Evolutionary conservation across 1,140 invertebrate species (phyloP).

Genomic region (Procambarus virginalis): DNA sequence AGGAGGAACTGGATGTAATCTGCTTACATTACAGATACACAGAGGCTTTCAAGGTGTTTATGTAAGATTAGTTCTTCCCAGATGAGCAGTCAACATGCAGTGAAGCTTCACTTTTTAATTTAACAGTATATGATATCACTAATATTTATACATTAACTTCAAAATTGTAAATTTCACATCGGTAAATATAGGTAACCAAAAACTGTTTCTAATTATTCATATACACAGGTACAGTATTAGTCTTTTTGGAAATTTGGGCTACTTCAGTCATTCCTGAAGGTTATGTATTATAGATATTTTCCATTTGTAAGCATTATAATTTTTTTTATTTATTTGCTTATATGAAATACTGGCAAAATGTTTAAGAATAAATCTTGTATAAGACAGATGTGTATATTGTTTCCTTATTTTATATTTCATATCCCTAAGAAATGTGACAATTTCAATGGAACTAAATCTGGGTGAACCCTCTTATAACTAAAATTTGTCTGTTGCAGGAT

Average conservation of each 20-base stretch:
- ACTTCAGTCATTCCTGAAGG: neutral
- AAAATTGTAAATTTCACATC: neutral
- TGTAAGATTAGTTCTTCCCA: neutral
- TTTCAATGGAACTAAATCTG: too few relatives aligned
- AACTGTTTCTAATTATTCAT: neutral
- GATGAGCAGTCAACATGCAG: neutral
- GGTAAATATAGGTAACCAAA: neutral
- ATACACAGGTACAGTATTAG: neutral
- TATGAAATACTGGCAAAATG: neutral
- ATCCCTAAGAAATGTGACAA: neutral
- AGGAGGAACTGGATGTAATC: neutral
- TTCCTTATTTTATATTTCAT: neutral
- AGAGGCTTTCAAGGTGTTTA: neutral
- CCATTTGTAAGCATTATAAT: neutral
- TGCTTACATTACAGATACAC: neutral
- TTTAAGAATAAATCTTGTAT: slow-evolving; percentile 2
- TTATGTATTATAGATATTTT: neutral
- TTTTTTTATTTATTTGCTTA: neutral
- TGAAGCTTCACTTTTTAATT: neutral
- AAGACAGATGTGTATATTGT: neutral
- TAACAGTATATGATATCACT: neutral
- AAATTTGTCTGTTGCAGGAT: too few relatives aligned
- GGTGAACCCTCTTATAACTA: too few relatives aligned
- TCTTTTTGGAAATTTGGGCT: neutral
- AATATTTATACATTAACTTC: neutral